A percentile compares a stretch with the other conserved stretches of the same genome.
Conservation (phyloP, 2,888 invertebrate species). For the Smittia aterrima region DNA sequence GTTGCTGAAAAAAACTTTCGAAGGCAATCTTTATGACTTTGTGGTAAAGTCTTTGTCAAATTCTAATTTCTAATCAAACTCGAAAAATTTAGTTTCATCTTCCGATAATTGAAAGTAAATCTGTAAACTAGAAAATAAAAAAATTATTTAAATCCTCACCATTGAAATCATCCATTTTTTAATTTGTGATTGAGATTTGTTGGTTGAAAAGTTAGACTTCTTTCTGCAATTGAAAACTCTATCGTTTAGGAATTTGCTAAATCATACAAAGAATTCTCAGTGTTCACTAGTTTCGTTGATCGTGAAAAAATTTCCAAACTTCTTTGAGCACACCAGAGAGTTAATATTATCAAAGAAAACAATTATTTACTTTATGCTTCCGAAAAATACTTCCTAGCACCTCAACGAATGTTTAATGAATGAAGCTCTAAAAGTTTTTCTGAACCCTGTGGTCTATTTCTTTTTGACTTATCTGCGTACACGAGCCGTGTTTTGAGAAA, state of each 20-base stretch:
- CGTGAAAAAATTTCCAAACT: no score
- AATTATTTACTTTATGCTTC: no score
- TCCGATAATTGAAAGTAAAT: neutral
- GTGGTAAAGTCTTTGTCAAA: neutral
- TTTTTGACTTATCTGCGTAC: no score
- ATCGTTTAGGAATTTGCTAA: neutral
- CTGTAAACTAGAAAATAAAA: neutral
- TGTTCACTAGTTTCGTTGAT: neutral
- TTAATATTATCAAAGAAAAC: no score
- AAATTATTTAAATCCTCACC: neutral
- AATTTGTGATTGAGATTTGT: neutral
- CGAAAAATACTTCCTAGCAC: no score
- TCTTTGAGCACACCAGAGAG: no score
- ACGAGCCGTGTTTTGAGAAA: no score
- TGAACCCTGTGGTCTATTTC: no score
- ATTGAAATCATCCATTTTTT: conserved; percentile 30
- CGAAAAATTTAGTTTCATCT: neutral
- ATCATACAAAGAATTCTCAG: no score
- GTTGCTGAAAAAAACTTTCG: neutral
- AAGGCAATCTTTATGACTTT: neutral
- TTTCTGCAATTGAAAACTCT: neutral
- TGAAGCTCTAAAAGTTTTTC: no score
- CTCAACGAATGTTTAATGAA: no score
- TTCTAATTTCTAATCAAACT: neutral
- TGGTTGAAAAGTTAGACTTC: neutral